Evolutionary conservation across 64 coral and sea anemone species (phyloP).

Genomic region (Montipora capricornis): DNA sequence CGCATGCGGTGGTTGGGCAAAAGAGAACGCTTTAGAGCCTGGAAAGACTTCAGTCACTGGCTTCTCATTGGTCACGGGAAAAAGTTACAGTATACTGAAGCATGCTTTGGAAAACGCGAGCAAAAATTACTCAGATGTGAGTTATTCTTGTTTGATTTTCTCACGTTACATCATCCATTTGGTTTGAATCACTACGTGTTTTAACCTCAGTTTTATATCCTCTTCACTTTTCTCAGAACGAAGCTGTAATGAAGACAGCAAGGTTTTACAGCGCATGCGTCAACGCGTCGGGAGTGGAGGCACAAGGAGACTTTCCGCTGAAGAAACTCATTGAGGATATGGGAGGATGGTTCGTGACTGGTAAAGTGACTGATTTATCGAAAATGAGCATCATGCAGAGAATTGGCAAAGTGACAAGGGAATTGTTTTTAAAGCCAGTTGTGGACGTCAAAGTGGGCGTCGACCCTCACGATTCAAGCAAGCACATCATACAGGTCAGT

Average conservation of each 20-base stretch:
- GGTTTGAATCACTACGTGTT: too few species aligned
- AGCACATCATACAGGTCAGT: constrained; percentile 64
- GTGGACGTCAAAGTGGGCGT: constrained; percentile 56
- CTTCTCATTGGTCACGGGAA: constrained; percentile 19
- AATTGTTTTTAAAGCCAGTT: constrained; percentile 64
- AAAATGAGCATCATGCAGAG: neutral
- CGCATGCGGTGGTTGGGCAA: constrained; percentile 59
- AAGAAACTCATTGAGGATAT: constrained; percentile 60
- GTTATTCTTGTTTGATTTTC: neutral
- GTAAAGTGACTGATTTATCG: constrained; percentile 14
- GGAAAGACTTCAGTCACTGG: constrained; percentile 39
- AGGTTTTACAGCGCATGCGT: constrained; percentile 72
- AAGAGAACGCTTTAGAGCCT: constrained; percentile 28
- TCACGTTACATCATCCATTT: too few species aligned
- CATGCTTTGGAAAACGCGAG: constrained; percentile 6
- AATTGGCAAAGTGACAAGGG: constrained; percentile 71
- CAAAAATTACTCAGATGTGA: constrained; percentile 43
- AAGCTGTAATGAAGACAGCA: constrained; percentile 82
- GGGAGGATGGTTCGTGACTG: constrained; percentile 83
- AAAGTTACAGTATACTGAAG: constrained; percentile 43
- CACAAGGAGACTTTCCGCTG: constrained; percentile 37
- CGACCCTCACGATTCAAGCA: constrained; percentile 61
- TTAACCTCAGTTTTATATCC: neutral
- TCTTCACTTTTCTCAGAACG: constrained; percentile 47
- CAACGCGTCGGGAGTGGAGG: constrained; percentile 46